Conservation (phyloP, 92 coral and sea anemone genomes). For the Muricea muricata region DNA sequence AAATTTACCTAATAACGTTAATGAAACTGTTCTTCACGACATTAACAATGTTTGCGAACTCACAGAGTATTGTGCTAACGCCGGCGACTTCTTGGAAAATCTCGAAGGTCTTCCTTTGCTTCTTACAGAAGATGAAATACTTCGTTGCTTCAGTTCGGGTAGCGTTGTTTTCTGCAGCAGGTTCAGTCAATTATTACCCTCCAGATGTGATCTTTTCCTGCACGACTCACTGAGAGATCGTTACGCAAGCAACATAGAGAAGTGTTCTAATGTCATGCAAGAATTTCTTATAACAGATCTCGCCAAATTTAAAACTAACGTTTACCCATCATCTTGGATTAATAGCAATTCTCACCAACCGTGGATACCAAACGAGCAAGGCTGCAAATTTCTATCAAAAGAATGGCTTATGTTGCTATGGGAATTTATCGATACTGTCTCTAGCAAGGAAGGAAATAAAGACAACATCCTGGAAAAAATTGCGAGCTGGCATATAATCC, state of each 20-base stretch:
- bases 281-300: constrained; percentile 62
- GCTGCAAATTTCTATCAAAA: constrained; percentile 32
- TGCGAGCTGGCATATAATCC: constrained; percentile 77
- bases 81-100: constrained; percentile 30
- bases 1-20: neutral
- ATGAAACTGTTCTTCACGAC: constrained; percentile 53
- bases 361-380: constrained; percentile 62
- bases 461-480: constrained; percentile 56
- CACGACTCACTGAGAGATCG: constrained; percentile 19
- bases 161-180: constrained; percentile 59
- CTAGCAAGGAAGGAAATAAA: neutral
- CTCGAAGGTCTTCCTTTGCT: constrained; percentile 78
- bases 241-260: neutral
- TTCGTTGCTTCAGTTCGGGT: constrained; percentile 52
- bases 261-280: constrained; percentile 49
- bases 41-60: constrained; percentile 34
- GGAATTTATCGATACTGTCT: constrained; percentile 47
- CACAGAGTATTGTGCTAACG: constrained; percentile 66
- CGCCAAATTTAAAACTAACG: constrained; percentile 51
- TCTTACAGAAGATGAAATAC: constrained; percentile 72
- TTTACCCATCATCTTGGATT: constrained; percentile 53
- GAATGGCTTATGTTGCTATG: constrained; percentile 79
- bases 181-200: constrained; percentile 66
- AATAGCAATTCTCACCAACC: constrained; percentile 45
- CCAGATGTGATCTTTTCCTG: constrained; percentile 59